phyloP scores from a whole-genome alignment of 1,140 invertebrate genomes.

The Habropoda laboriosa region DNA sequence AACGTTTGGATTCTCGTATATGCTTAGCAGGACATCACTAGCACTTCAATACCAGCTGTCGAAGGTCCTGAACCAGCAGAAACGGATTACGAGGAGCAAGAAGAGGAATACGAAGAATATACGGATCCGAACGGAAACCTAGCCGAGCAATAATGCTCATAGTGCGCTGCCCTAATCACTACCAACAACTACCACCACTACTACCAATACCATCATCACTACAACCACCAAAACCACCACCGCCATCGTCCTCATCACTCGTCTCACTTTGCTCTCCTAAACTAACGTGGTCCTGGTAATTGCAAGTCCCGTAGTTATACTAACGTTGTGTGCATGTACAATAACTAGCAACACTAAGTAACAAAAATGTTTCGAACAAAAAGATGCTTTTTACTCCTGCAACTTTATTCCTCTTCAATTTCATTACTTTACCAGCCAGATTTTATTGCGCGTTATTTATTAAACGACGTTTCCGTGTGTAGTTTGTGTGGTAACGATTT shows the following conservation, averaged over 20 bases:
- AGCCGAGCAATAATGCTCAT: slow-evolving; percentile 78
- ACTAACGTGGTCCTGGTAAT: slow-evolving; percentile 74
- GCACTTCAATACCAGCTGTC: slow-evolving; percentile 71
- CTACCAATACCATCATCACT: slow-evolving; percentile 43
- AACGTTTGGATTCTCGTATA: slow-evolving; percentile 64
- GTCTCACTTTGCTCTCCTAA: slow-evolving; percentile 65
- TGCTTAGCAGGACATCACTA: slow-evolving; percentile 77
- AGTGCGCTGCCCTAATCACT: slow-evolving; percentile 74
- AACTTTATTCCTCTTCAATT: not conserved
- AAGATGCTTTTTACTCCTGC: not conserved
- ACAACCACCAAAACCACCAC: slow-evolving; percentile 50
- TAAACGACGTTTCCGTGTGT: not conserved
- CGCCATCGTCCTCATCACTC: slow-evolving; percentile 58
- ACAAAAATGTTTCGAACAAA: not conserved
- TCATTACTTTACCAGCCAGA: not conserved
- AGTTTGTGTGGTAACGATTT: not conserved
- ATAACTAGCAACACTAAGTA: not conserved
- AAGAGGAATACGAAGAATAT: slow-evolving; percentile 78
- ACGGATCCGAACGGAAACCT: slow-evolving; percentile 78
- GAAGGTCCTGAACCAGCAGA: slow-evolving; percentile 81
- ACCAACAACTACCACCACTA: slow-evolving; percentile 61
- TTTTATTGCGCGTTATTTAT: not conserved
- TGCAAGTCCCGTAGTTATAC: slow-evolving; percentile 63
- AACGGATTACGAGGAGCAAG: slow-evolving; percentile 79
- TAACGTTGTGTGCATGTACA: slow-evolving; percentile 54